Percentiles rank a stretch among this genome's conserved stretches.
These are phyloP conservation scores for Podocnemis expansa DNA, from an alignment of 2,113 vertebrate genomes.

Conservation along the genomic window DNA sequence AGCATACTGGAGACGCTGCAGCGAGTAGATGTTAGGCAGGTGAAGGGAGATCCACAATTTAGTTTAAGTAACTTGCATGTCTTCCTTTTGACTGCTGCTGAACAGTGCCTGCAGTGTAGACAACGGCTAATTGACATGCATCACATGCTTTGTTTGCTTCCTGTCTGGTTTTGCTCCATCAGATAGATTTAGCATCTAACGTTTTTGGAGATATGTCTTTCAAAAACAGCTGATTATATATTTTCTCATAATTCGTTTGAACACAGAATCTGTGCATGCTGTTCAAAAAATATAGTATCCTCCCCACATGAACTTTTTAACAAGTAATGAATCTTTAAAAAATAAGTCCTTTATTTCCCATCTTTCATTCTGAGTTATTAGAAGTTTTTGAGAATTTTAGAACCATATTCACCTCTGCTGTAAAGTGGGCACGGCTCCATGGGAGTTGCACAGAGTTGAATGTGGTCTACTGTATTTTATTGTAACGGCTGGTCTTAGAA, in stretches of 20 bases:
- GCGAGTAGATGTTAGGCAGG: too few relatives aligned
- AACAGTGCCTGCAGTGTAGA: too few relatives aligned
- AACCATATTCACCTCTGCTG: not conserved
- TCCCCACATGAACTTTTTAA: not conserved
- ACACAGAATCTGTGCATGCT: not conserved
- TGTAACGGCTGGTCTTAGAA: constrained; percentile 12
- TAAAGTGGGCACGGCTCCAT: not conserved
- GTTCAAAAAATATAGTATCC: not conserved
- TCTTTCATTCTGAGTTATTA: not conserved
- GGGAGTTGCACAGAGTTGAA: not conserved
- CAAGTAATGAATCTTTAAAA: not conserved
- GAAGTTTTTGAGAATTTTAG: not conserved
- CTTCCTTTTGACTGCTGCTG: too few relatives aligned
- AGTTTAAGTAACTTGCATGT: too few relatives aligned
- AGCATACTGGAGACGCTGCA: too few relatives aligned
- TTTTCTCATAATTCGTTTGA: not conserved
- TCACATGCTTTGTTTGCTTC: not conserved
- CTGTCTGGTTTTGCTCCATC: not conserved
- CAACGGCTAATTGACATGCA: too few relatives aligned
- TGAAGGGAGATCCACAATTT: too few relatives aligned
- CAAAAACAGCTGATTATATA: not conserved
- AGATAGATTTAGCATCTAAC: not conserved
- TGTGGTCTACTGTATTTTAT: not conserved
- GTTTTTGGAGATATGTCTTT: not conserved
- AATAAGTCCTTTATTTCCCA: not conserved